Base-by-base conservation (phyloP, 2,797 vertebrate genomes). In the Pteronotus mesoamericanus region DNA sequence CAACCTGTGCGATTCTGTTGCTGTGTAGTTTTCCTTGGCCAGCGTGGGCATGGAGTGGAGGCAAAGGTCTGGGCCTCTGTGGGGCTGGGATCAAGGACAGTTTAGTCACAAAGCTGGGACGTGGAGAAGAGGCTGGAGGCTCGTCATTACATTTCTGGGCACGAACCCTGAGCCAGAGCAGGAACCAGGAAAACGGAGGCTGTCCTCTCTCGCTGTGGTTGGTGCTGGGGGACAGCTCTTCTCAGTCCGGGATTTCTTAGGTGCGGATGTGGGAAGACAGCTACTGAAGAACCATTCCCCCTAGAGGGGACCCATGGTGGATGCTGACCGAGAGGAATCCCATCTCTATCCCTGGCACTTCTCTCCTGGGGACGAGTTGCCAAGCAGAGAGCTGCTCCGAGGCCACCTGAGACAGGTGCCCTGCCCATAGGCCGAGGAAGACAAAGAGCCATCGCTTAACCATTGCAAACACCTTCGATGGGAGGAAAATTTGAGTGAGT, bases 321-420 rank as follows among this genome's bases (percentile, higher is more conserved):
- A 34, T 10, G 19, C 24, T n/a, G 61, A 66, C 6, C 2, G 15
- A 46, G 21, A 6, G 6, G 3, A n/a, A n/a, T 39, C 80, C 15
- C 6, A 22, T 1, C 10, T 22, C 69, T 55, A 53, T 42, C 3
- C 11, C 7, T 19, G 69, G 32, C 46, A 21, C 68, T 24, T 39
- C 37, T 72, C 6, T 89, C 16, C 15, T 1, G 2, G 51, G 39
- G 1, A 5, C 37, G 24, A 46, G 18, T 39, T 51, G 18, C 3
- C 61, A 66, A 14, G 6, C 0, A 18, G 69, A 37, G 74, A 59
- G n/a, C 2, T 89, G 14, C 19, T 10, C 3, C 61, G 22, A 85
- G 74, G 44, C 9, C 3, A 0, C 0, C 1, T 7, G 37, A 9
- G 21, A 42, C 3, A 26, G 61, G 44, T 6, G 5, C 6, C 18